Evolutionary conservation across 37 sponge, comb jelly and placozoan species (phyloP).

Genomic region (Haliclona indistincta): DNA sequence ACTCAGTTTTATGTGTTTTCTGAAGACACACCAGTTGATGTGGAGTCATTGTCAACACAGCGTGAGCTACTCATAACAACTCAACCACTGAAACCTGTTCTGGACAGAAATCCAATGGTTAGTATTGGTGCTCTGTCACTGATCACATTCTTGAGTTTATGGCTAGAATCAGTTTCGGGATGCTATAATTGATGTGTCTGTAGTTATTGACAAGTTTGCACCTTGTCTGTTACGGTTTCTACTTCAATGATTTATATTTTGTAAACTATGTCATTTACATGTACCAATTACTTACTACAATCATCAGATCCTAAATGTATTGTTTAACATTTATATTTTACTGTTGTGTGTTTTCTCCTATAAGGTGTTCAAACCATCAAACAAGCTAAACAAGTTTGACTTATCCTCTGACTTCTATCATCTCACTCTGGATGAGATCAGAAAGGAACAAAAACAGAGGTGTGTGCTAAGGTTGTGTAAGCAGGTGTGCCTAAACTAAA

Average conservation of each 20-base stretch:
- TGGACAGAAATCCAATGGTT: slow-evolving; percentile 67
- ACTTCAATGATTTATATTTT: too few relatives aligned
- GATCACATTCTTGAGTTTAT: too few relatives aligned
- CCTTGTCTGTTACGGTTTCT: too few relatives aligned
- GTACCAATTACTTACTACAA: too few relatives aligned
- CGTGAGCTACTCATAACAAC: slow-evolving; percentile 35
- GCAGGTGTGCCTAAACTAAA: background rate
- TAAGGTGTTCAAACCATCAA: slow-evolving; percentile 41
- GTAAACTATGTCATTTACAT: too few relatives aligned
- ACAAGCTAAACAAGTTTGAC: slow-evolving; percentile 51
- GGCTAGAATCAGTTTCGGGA: background rate
- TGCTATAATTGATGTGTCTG: background rate
- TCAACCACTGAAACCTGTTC: slow-evolving; percentile 36
- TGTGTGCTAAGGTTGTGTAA: slow-evolving; percentile 4
- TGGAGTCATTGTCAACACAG: slow-evolving; percentile 5
- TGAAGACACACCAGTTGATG: slow-evolving; percentile 20
- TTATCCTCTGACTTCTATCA: slow-evolving; percentile 52
- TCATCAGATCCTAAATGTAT: too few relatives aligned
- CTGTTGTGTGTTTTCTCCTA: background rate
- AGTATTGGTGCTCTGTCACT: too few relatives aligned
- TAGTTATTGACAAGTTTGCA: background rate
- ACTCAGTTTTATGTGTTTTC: slow-evolving; percentile 57
- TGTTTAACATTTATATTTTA: too few relatives aligned
- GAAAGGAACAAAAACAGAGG: slow-evolving; percentile 69
- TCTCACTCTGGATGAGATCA: slow-evolving; percentile 69